Percentiles rank a stretch among this genome's conserved stretches.
Conservation (phyloP, 1,140 invertebrate genomes). For the Eufriesea mexicana region DNA sequence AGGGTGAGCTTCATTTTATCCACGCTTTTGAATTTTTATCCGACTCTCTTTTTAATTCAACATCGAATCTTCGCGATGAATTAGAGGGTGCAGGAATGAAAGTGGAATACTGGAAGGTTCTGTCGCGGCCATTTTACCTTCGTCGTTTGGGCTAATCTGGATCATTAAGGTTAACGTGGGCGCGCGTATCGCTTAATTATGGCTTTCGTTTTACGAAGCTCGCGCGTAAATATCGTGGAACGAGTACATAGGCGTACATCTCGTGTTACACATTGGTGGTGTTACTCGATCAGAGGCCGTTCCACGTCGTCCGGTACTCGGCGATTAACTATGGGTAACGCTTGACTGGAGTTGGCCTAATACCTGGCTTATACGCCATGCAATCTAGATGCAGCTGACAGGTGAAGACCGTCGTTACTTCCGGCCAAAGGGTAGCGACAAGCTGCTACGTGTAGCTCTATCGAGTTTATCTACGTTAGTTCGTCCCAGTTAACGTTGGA, state of each 20-base stretch:
- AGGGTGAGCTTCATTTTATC: too few species aligned
- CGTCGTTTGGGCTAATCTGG: neutral
- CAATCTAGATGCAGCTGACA: conserved; percentile 20
- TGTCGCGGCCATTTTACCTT: neutral
- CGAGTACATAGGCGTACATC: neutral
- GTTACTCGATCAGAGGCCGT: conserved; percentile 1
- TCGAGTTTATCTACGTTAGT: neutral
- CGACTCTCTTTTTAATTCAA: too few species aligned
- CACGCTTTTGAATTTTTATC: too few species aligned
- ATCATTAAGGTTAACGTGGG: neutral
- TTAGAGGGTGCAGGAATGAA: too few species aligned
- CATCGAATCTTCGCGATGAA: too few species aligned
- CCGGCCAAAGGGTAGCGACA: neutral
- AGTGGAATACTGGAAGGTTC: too few species aligned
- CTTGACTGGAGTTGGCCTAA: neutral
- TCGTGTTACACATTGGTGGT: neutral
- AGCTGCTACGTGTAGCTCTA: neutral
- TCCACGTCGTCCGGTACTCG: neutral
- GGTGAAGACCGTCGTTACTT: neutral
- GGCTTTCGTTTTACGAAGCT: too few species aligned
- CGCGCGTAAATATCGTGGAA: neutral
- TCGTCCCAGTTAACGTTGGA: too few species aligned
- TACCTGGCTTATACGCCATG: conserved; percentile 18
- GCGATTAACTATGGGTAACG: neutral
- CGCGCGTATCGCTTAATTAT: conserved; percentile 12